Conservation (phyloP, 2,113 vertebrate species). For the Tichodroma muraria region DNA sequence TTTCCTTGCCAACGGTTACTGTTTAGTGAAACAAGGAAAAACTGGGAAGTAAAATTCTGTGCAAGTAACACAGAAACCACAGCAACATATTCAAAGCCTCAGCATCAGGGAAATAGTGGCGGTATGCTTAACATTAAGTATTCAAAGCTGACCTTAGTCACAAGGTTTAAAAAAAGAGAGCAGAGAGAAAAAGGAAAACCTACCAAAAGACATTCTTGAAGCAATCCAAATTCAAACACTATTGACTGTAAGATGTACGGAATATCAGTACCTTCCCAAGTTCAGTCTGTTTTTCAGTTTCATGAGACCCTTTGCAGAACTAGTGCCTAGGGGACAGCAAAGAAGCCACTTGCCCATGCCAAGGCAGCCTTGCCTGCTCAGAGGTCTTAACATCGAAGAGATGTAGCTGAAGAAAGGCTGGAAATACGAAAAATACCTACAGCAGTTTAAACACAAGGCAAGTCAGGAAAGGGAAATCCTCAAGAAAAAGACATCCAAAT, state of each 20-base stretch:
- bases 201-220: background rate
- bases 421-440: background rate
- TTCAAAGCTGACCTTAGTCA: background rate
- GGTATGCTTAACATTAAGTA: background rate
- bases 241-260: background rate
- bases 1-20: slow-evolving; percentile 41
- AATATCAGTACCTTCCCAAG: background rate
- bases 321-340: background rate
- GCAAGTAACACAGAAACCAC: background rate
- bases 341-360: background rate
- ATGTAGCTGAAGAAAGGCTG: background rate
- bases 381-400: background rate
- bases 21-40: slow-evolving; percentile 43
- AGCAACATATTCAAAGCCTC: background rate
- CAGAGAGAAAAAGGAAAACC: background rate
- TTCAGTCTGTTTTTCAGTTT: background rate
- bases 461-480: background rate
- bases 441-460: background rate
- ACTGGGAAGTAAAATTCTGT: background rate
- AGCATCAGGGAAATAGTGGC: background rate
- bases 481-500: background rate
- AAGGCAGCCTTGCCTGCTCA: background rate
- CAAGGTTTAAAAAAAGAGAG: background rate
- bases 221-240: background rate
- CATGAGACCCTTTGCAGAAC: background rate